A percentile compares a stretch with the other conserved stretches of the same genome.
phyloP scores from a whole-genome alignment of 2,113 vertebrate genomes.

The Phalacrocorax pelagicus region DNA sequence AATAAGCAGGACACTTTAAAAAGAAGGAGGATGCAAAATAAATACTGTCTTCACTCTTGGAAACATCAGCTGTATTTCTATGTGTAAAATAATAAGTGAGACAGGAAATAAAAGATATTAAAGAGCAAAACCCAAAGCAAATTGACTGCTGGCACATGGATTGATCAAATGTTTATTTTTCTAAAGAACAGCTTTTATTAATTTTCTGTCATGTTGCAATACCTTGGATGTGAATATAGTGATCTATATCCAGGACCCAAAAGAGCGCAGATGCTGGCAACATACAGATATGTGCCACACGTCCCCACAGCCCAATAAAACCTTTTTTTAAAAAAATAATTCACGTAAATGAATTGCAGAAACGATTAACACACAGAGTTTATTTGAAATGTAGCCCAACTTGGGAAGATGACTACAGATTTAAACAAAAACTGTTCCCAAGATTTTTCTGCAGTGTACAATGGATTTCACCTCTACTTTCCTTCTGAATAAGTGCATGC shows the following conservation, averaged over 20 bases:
- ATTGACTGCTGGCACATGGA: background rate
- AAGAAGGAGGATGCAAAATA: background rate
- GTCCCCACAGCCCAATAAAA: background rate
- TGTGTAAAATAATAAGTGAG: conserved; percentile 4
- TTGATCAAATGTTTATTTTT: conserved; percentile 18
- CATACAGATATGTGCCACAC: background rate
- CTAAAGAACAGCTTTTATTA: conserved; percentile 35
- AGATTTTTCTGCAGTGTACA: background rate
- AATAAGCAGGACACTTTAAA: background rate
- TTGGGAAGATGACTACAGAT: background rate
- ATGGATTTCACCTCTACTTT: background rate
- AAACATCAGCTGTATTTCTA: background rate
- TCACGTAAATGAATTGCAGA: background rate
- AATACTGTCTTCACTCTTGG: background rate
- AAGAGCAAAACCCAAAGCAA: conserved; percentile 22
- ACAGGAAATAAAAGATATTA: background rate
- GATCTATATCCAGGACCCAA: background rate
- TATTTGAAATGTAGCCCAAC: background rate
- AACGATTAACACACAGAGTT: background rate
- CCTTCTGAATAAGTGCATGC: background rate
- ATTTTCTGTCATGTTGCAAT: conserved; percentile 53
- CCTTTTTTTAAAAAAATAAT: background rate
- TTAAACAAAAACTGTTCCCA: background rate
- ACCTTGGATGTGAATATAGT: conserved; percentile 20
- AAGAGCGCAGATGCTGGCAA: conserved; percentile 5